A percentile compares a stretch with the other conserved stretches of the same genome.
Evolutionary conservation across 2,888 invertebrate species (phyloP).

Genomic region (Norana najaformis): DNA sequence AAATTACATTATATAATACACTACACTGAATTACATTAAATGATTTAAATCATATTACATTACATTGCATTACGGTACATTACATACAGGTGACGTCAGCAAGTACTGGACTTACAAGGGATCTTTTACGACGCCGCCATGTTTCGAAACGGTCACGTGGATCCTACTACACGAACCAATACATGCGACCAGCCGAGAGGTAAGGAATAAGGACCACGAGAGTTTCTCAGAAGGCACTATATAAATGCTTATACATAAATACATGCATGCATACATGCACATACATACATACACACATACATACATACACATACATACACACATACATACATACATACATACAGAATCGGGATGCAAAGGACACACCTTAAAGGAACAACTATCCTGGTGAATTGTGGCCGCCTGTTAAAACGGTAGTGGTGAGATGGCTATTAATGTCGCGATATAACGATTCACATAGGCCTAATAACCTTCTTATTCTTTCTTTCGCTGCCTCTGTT

Average conservation of each 20-base stretch:
- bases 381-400: neutral
- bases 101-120: slow-evolving; percentile 93
- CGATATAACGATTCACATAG: too few species aligned
- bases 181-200: slow-evolving; percentile 70
- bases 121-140: slow-evolving; percentile 86
- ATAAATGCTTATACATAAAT: neutral
- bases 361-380: neutral
- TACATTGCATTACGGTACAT: neutral
- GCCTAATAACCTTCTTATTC: too few species aligned
- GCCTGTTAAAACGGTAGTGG: too few species aligned
- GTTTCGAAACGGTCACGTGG: slow-evolving; percentile 85
- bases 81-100: slow-evolving; percentile 65
- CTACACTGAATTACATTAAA: too few species aligned
- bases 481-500: too few species aligned
- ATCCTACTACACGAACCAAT: slow-evolving; percentile 86
- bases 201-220: slow-evolving; percentile 22
- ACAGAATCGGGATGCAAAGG: neutral
- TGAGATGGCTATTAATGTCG: too few species aligned
- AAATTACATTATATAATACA: too few species aligned
- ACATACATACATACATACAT: neutral
- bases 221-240: neutral
- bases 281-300: too few species aligned
- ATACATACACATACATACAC: too few species aligned
- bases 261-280: neutral
- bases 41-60: too few species aligned